Evolutionary conservation across 92 coral and sea anemone species (phyloP).

Genomic region (Blastomussa wellsi): DNA sequence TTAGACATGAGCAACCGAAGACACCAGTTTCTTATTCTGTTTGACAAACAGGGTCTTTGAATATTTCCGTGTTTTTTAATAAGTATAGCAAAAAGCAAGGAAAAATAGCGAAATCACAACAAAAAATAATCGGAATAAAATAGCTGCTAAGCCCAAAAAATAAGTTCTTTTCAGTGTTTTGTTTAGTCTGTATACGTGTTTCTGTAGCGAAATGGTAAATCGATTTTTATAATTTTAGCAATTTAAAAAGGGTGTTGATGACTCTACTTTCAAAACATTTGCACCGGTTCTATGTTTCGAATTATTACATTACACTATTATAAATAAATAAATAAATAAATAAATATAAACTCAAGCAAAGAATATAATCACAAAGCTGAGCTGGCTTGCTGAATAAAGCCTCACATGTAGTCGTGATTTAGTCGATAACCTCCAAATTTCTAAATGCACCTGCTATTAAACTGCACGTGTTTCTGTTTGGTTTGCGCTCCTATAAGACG

Average conservation of each 20-base stretch:
- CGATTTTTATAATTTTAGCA: not conserved
- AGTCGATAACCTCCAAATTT: not conserved
- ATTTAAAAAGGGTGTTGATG: not conserved
- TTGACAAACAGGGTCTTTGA: not conserved
- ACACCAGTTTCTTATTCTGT: not conserved
- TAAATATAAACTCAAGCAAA: not conserved
- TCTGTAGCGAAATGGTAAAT: not conserved
- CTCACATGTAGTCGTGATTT: not conserved
- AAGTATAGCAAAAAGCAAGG: not conserved
- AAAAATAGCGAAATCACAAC: not conserved
- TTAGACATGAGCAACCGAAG: not conserved
- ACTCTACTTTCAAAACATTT: not conserved
- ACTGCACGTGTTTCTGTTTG: not conserved
- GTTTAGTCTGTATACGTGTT: not conserved
- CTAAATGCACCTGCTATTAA: not conserved
- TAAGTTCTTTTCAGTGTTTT: not conserved
- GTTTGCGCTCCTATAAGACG: not conserved
- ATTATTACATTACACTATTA: not conserved
- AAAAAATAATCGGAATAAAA: not conserved
- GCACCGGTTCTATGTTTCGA: not conserved
- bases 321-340: too few relatives aligned
- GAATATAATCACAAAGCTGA: not conserved
- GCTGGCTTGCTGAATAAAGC: not conserved
- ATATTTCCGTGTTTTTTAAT: not conserved
- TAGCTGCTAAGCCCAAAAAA: not conserved